Evolutionary conservation across 2,888 invertebrate genomes (phyloP), one percentile per base, ranked within the genome.

Genomic region (Limnephilus auricula): DNA sequence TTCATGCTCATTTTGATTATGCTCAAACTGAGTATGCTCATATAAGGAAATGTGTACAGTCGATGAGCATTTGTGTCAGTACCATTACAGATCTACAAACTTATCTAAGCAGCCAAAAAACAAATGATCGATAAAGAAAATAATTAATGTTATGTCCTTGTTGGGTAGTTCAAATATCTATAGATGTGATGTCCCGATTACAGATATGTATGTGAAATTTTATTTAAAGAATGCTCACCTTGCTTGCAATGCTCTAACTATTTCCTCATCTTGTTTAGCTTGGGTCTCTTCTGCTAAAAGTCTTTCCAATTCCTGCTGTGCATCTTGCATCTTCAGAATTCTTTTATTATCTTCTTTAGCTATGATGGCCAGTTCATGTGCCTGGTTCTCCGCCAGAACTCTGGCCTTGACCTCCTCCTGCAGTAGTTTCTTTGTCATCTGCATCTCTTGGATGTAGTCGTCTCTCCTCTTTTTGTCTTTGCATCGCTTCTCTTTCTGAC

Each of bases 191-290:
- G 50, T 18, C 4, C 50, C 18, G 18, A 50, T 18, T 25, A 25
- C 5, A 18, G 3, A 50, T 50, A 50, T 18, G 18, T 18, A 3
- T 18, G 18, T 18, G 6, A 65, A 65, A 25, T 5, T 65, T 65
- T 65, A 25, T 2, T 18, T 65, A 25, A 65, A 65, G 65, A 65
- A n/a, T 65, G 25, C n/a, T 65, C 25, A 96, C 96, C 97, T 95
- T 1, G 97, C 97, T 94, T 97, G 97, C 91, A 97, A 94, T 34
- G 96, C 96, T 93, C 97, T 95, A 0, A 97, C 97, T 92, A 98
- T 98, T 96, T 98, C 98, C 94, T 98, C 98, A 93, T 98, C 98
- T 93, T 97, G 95, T 94, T 98, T 98, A 0, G 98, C 98, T 94
- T 98, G 98, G 0, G 97, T 97, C 94, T 98, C 98, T 94, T 98